Base-by-base conservation (phyloP, 2,888 invertebrate species). In the Chymomyza fuscimana region DNA sequence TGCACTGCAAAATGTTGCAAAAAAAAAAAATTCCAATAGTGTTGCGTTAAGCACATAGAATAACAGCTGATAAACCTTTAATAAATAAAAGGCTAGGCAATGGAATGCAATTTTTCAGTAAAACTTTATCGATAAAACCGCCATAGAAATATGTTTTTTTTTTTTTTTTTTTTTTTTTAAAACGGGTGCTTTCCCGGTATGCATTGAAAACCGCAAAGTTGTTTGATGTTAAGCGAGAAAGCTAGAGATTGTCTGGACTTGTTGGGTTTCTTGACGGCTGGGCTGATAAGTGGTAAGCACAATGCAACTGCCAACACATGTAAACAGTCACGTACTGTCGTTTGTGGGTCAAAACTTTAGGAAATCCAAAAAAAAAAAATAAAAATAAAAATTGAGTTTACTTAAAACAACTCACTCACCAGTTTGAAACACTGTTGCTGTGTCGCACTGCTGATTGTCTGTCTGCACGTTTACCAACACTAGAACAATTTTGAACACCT, bases 301-400 rank as follows among this genome's bases (percentile, higher is more conserved):
- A 40, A 40, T 40, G 40, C 40, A 4, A 46, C 40, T 46, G 12
- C 3, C 52, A 73, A 69, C 65, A 70, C 77, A 82, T 82, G 82
- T 67, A 69, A 50, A 68, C 66, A 79, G 84, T 82, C 84, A 82
- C 82, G 82, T 84, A 82, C 71, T 58, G 10, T 46, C 19, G 19
- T 16, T 15, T 67, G 63, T 63, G 58, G 61, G 15, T 12, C 12
- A 54, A 52, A 52, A 36, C 50, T 22, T 40, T 5, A 16, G 40
- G 36, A 22, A 32, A 5, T 5, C 32, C 3, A 9, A 5, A 19
- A 19, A 19, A 19, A 19, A 19, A 19, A 19, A 32, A 29, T 4
- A 29, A 19, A 19, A 19, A 19, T 1, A 19, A 19, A 19, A 1
- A 19, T 19, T 19, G 1, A 1, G 19, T 32, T 32, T 32, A 2